Percentiles rank a stretch among this genome's conserved stretches.
Conservation (phyloP, 2,888 invertebrate genomes). For the Isotomurus palustris region DNA sequence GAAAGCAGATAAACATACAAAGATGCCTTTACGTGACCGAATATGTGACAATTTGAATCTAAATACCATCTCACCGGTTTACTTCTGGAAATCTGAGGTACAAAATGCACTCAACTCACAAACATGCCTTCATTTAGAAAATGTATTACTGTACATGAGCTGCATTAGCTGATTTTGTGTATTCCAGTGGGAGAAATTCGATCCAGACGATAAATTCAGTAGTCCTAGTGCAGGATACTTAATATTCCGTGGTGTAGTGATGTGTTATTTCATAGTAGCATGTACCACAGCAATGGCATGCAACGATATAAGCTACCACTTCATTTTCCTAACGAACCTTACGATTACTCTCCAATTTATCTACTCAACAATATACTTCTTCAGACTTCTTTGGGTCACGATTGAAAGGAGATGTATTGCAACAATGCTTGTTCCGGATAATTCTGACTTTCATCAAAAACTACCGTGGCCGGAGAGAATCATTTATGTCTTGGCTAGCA, state of each 20-base stretch:
- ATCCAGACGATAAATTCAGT: conserved; percentile 17
- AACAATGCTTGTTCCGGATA: conserved; percentile 5
- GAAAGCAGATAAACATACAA: too few species aligned
- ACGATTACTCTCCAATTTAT: conserved; percentile 25
- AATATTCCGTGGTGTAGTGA: conserved; percentile 7
- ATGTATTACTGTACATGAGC: background rate
- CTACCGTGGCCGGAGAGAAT: conserved; percentile 19
- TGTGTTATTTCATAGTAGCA: conserved; percentile 12
- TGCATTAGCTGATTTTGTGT: too few species aligned
- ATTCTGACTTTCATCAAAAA: conserved; percentile 1
- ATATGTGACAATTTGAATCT: conserved; percentile 22
- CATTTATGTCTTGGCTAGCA: conserved; percentile 30
- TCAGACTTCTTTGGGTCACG: conserved; percentile 13
- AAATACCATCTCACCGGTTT: conserved; percentile 19
- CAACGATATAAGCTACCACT: conserved; percentile 11
- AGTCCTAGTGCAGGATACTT: conserved; percentile 4
- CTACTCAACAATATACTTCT: conserved; percentile 25
- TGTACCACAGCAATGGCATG: conserved; percentile 5
- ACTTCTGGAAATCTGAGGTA: conserved; percentile 41
- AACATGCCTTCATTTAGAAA: background rate
- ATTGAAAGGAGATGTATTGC: conserved; percentile 11
- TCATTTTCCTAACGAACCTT: conserved; percentile 32
- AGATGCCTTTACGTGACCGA: too few species aligned
- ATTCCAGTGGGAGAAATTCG: conserved; percentile 34
- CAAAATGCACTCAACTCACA: background rate